These are phyloP conservation scores for Anodontia alba DNA, from an alignment of 2,888 invertebrate species.

Conservation along the genomic window DNA sequence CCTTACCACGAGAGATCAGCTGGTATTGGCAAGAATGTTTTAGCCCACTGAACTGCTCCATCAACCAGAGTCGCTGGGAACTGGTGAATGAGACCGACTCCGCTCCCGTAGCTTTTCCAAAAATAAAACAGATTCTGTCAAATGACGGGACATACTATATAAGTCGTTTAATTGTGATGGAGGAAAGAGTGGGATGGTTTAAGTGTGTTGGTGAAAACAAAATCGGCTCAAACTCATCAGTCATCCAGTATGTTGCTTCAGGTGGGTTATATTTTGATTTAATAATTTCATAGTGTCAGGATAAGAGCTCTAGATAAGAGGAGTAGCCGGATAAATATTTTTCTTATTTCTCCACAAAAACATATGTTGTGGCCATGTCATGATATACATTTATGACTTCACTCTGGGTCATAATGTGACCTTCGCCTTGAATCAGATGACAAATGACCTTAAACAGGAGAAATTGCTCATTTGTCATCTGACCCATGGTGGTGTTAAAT, in stretches of 20 bases:
- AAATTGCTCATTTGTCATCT: too few species aligned
- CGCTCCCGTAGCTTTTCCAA: constrained; percentile 39
- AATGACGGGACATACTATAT: constrained; percentile 37
- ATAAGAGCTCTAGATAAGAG: too few species aligned
- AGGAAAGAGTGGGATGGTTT: constrained; percentile 51
- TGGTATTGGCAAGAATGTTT: constrained; percentile 65
- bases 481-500: too few species aligned
- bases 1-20: constrained; percentile 44
- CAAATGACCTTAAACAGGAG: too few species aligned
- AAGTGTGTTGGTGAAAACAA: constrained; percentile 57
- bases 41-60: constrained; percentile 39
- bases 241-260: constrained; percentile 51
- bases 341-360: too few species aligned
- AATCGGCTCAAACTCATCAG: constrained; percentile 37
- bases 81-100: constrained; percentile 33
- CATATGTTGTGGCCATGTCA: too few species aligned
- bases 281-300: too few species aligned
- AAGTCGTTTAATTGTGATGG: constrained; percentile 48
- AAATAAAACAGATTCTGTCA: constrained; percentile 19
- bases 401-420: too few species aligned
- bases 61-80: constrained; percentile 41
- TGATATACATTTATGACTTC: too few species aligned
- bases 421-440: too few species aligned
- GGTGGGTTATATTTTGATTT: constrained; percentile 35
- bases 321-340: too few species aligned